These are phyloP conservation scores for Minunthozetes semirufus DNA, from an alignment of 2,888 invertebrate genomes.

Conservation along the genomic window DNA sequence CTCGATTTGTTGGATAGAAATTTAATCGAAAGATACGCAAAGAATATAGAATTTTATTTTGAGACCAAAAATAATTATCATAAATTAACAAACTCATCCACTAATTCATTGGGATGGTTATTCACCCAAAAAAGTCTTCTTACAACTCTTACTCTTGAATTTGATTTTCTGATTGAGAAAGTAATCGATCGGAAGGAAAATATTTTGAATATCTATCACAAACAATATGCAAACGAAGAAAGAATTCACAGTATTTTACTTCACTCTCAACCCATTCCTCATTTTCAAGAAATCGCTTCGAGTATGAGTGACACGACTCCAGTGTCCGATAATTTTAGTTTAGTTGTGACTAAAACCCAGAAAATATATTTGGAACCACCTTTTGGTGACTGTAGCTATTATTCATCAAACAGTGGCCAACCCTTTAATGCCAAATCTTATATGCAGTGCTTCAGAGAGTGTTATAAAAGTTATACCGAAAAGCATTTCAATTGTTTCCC, in stretches of 20 bases:
- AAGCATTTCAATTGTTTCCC: background rate
- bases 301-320: no score
- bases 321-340: background rate
- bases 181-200: background rate
- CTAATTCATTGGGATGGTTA: no score
- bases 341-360: background rate
- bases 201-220: background rate
- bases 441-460: background rate
- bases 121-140: no score
- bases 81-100: no score
- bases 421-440: background rate
- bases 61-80: no score
- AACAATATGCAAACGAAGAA: background rate
- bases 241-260: background rate
- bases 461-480: background rate
- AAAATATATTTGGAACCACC: background rate
- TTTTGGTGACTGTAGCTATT: background rate
- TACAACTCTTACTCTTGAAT: no score
- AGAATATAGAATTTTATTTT: no score
- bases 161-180: background rate
- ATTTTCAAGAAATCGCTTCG: background rate
- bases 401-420: background rate
- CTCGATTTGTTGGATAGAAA: no score
- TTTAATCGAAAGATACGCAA: no score
- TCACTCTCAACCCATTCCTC: background rate